Conservation (phyloP, 2,797 vertebrate genomes). For the Fistularia commersonii region DNA sequence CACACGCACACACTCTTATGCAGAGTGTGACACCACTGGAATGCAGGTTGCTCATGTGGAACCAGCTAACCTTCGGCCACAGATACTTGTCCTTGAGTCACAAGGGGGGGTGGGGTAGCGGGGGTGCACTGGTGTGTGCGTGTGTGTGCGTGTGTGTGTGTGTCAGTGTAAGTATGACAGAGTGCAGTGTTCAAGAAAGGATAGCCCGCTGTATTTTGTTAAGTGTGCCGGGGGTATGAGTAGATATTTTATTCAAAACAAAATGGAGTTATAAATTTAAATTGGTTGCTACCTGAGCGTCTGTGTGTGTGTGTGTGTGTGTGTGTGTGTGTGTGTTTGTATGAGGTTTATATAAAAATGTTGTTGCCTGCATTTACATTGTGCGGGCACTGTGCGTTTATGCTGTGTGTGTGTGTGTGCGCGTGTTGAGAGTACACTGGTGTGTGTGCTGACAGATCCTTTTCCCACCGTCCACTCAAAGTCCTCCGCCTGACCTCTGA, state of each 20-base stretch:
- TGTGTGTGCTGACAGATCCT: slow-evolving; percentile 53
- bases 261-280: too few relatives aligned
- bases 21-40: slow-evolving; percentile 47
- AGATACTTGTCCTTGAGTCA: slow-evolving; percentile 70
- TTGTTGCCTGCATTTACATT: neutral
- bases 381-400: too few relatives aligned
- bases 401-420: neutral
- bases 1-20: slow-evolving; percentile 11
- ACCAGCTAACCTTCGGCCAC: slow-evolving; percentile 61
- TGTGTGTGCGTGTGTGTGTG: slow-evolving; percentile 3
- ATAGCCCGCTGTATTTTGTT: too few relatives aligned
- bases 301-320: neutral
- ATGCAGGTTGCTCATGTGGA: slow-evolving; percentile 55
- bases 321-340: slow-evolving; percentile 3
- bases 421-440: neutral
- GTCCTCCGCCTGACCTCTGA: slow-evolving; percentile 50
- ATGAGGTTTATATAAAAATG: too few relatives aligned
- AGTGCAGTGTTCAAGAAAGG: too few relatives aligned
- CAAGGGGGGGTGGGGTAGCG: slow-evolving; percentile 19
- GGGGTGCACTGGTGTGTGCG: neutral
- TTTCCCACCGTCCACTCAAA: slow-evolving; percentile 46
- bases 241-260: too few relatives aligned
- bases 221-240: too few relatives aligned
- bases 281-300: neutral
- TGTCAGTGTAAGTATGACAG: neutral